phyloP scores from a whole-genome alignment of 2,113 vertebrate genomes.

The Phodopus roborovskii region DNA sequence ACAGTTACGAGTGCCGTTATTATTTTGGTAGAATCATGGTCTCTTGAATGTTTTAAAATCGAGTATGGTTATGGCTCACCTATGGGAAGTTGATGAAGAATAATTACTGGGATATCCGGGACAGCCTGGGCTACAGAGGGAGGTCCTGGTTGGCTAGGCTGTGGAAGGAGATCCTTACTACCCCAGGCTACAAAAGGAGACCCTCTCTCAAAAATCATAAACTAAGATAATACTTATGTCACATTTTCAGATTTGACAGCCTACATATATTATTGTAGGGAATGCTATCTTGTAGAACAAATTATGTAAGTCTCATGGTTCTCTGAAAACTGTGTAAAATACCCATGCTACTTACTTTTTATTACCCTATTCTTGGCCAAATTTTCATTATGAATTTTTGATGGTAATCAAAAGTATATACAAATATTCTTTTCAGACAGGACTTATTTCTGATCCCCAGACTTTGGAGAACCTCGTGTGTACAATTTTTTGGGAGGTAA shows the following conservation, averaged over 20 bases:
- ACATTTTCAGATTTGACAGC: neutral
- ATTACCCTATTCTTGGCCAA: neutral
- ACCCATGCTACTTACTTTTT: neutral
- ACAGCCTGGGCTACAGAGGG: neutral
- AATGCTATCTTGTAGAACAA: neutral
- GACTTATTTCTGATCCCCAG: neutral
- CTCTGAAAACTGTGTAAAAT: neutral
- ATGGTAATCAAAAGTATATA: neutral
- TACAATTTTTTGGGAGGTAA: neutral
- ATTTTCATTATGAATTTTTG: neutral
- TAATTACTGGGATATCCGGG: neutral
- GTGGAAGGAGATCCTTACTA: neutral
- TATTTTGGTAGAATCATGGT: constrained; percentile 36
- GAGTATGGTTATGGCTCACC: no score
- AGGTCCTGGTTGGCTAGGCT: neutral
- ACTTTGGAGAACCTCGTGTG: neutral
- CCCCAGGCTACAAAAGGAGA: neutral
- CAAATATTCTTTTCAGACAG: neutral
- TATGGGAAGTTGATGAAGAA: neutral
- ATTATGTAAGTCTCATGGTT: neutral
- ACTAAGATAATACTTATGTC: neutral
- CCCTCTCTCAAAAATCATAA: neutral
- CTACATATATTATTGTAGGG: neutral
- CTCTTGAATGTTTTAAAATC: neutral
- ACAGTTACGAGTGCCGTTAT: neutral